Evolutionary conservation across 30 jellyfish, hydroid and myxozoan species (phyloP).

Genomic region (Aurelia sp.): DNA sequence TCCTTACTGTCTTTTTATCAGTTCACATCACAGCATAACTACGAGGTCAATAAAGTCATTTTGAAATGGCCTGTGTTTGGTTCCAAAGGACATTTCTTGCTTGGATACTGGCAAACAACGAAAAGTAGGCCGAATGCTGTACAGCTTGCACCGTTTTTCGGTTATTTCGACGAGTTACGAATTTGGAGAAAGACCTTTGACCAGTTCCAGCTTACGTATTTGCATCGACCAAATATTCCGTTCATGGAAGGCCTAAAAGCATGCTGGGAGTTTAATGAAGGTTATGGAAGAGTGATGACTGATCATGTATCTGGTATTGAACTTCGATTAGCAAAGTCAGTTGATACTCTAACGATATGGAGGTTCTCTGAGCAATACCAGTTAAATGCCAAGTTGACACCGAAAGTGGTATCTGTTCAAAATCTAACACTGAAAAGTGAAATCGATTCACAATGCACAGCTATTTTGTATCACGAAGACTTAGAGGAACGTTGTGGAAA

Average conservation of each 20-base stretch:
- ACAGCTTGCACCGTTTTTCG: constrained; percentile 57
- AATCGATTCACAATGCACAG: constrained; percentile 18
- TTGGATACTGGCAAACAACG: constrained; percentile 76
- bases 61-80: constrained; percentile 58
- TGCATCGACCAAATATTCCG: constrained; percentile 36
- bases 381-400: background rate
- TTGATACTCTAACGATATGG: constrained; percentile 43
- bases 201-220: constrained; percentile 38
- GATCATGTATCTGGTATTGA: constrained; percentile 9
- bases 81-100: constrained; percentile 33
- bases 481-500: constrained; percentile 42
- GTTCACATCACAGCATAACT: constrained; percentile 29
- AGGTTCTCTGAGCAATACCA: constrained; percentile 48
- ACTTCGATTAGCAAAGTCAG: constrained; percentile 25
- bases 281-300: constrained; percentile 21
- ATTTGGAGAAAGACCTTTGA: constrained; percentile 33
- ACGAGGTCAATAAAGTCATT: constrained; percentile 32
- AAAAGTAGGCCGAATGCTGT: constrained; percentile 17
- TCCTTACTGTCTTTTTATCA: constrained; percentile 45
- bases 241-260: constrained; percentile 11
- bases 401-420: background rate
- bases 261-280: constrained; percentile 67
- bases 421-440: constrained; percentile 30
- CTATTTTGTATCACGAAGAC: constrained; percentile 46
- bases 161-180: constrained; percentile 62